These are phyloP conservation scores for Caenorhabditis drosophilae DNA, from an alignment of 2,888 invertebrate species.

Conservation along the genomic window DNA sequence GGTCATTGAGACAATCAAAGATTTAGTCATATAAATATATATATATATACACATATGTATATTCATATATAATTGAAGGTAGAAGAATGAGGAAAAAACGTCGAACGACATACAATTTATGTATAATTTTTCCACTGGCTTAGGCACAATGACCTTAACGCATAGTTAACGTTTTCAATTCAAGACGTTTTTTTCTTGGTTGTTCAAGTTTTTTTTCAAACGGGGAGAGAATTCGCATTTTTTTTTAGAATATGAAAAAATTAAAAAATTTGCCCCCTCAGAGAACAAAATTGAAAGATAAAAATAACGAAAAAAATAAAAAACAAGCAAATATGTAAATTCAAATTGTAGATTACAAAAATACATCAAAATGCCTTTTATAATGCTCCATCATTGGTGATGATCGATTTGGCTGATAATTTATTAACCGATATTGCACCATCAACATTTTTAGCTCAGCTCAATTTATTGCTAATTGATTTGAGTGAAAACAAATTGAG, in stretches of 20 bases:
- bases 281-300: no score
- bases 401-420: constrained; percentile 67
- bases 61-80: not conserved
- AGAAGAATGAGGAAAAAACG: not conserved
- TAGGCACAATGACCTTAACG: no score
- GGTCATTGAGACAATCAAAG: constrained; percentile 4
- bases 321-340: constrained; percentile 1
- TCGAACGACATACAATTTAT: no score
- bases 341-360: constrained; percentile 59
- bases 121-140: no score
- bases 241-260: no score
- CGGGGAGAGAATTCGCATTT: no score
- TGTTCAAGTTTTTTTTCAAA: no score
- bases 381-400: constrained; percentile 62
- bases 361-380: constrained; percentile 68
- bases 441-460: constrained; percentile 66
- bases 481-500: constrained; percentile 61
- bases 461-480: constrained; percentile 67
- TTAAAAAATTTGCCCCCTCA: no score
- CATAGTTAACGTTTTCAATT: no score
- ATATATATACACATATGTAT: not conserved
- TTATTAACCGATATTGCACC: constrained; percentile 58
- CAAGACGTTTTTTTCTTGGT: no score
- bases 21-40: constrained; percentile 5
- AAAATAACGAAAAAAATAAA: not conserved